phyloP scores from a whole-genome alignment of 2,113 vertebrate species.

The Psilopsiagon aurifrons region DNA sequence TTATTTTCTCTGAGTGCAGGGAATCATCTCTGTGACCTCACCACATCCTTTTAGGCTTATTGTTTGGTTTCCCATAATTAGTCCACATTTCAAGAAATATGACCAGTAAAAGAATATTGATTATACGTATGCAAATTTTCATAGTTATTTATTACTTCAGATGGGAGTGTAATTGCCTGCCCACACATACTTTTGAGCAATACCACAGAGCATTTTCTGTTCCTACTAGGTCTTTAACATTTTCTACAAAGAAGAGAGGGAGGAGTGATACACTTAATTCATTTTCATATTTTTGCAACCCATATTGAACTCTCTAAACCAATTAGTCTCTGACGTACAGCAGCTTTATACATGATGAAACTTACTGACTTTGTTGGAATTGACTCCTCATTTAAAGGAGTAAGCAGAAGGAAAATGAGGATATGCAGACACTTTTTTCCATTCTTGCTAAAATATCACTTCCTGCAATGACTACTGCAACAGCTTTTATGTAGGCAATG shows the following conservation, averaged over 20 bases:
- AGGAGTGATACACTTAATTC: neutral
- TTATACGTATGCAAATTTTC: neutral
- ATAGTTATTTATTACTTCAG: neutral
- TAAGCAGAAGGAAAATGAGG: neutral
- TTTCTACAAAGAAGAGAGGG: neutral
- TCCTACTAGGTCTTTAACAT: neutral
- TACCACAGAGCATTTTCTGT: neutral
- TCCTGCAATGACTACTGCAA: neutral
- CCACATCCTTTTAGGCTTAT: neutral
- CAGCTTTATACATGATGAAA: neutral
- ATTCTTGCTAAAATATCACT: neutral
- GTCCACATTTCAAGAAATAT: neutral
- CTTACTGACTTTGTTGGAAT: neutral
- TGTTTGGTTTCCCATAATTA: neutral
- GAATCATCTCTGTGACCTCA: neutral
- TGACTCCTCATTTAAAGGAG: neutral
- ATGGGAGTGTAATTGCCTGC: neutral
- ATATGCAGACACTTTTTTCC: neutral
- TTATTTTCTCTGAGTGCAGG: neutral
- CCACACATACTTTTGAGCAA: neutral
- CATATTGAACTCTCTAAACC: neutral
- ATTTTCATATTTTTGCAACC: neutral
- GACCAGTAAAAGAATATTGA: neutral
- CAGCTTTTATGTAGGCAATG: neutral
- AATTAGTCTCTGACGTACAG: rapidly evolving